phyloP scores from a whole-genome alignment of 2,113 vertebrate species.

The Mandrillus leucophaeus region DNA sequence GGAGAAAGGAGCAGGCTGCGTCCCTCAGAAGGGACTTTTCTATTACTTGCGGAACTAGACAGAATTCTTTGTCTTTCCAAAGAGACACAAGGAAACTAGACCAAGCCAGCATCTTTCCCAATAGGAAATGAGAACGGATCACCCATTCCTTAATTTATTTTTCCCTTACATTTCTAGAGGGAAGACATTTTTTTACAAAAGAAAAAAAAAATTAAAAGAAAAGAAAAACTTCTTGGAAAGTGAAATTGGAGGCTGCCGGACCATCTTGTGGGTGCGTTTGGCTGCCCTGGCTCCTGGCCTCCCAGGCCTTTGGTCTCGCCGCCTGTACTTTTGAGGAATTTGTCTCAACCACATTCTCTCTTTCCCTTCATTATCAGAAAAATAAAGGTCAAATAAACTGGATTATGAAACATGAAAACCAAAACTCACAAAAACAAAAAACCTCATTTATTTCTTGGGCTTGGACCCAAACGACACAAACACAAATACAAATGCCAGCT shows the following conservation, averaged over 20 bases:
- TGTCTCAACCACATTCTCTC: constrained; percentile 34
- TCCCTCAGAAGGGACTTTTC: constrained; percentile 40
- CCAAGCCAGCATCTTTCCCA: background rate
- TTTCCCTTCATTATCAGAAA: constrained; percentile 52
- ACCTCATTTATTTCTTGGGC: background rate
- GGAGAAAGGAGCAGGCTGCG: background rate
- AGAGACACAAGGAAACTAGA: background rate
- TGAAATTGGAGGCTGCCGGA: rapidly evolving
- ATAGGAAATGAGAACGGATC: background rate
- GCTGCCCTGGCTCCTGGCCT: background rate
- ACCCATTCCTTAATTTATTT: background rate
- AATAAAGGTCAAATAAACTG: constrained; percentile 67
- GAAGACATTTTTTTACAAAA: background rate
- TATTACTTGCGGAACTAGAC: constrained; percentile 28
- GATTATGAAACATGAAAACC: constrained; percentile 69
- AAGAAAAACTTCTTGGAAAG: background rate
- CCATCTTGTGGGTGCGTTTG: too few relatives aligned
- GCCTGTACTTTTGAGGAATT: constrained; percentile 12
- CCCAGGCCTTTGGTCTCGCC: background rate
- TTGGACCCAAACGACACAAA: constrained; percentile 51
- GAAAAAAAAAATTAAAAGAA: rapidly evolving
- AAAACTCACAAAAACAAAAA: constrained; percentile 58
- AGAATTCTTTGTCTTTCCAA: constrained; percentile 23
- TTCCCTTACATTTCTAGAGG: background rate
- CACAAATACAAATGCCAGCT: background rate